Evolutionary conservation across 2,113 vertebrate species (phyloP), one percentile per base, ranked within the genome.

Genomic region (Boulengeromyrus knoepffleri): DNA sequence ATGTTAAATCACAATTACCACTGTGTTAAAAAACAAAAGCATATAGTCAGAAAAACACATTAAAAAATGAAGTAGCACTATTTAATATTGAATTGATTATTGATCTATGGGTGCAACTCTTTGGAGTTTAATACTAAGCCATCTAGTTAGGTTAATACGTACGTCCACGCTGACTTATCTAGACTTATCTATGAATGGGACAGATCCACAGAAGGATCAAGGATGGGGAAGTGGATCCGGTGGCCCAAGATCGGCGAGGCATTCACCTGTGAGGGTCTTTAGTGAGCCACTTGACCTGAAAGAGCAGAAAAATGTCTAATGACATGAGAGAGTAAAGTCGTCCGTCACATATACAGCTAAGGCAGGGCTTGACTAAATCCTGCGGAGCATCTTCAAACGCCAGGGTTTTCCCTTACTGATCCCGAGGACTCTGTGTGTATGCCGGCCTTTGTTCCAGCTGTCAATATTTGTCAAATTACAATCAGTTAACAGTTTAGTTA

Each of bases 381-480:
- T 9, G 27, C 7, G 7, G 31, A 87, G 50, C 47, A 36, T 52
- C n/a, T 53, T 87, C 50, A 31, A 53, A 87, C 12, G 3, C 27
- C 50, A 36, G n/a, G 50, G 27, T 31, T 53, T 21, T 52, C 3
- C 85, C 9, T 53, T 2, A 19, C 85, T 17, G 31, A 53, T 27
- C 85, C 27, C n/a, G 0, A 21, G 49, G n/a, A 36, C 85, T n/a
- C 50, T 12, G 8, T 87, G 49, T 27, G 39, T 24, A 6, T 24
- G 45, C 15, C 12, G 3, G 50, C 31, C 24, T 36, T 87, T 87
- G 85, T 52, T 87, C 85, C 50, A 21, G 85, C 85, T 52, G 85
- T 87, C 85, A 87, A 87, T 87, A 87, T 53, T 52, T 87, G 85
- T 56, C 52, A 74, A 89, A 53, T 66, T 31, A 12, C 47, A 8